These are phyloP conservation scores for Diploptera punctata DNA, from an alignment of 2,888 invertebrate genomes.

Conservation along the genomic window DNA sequence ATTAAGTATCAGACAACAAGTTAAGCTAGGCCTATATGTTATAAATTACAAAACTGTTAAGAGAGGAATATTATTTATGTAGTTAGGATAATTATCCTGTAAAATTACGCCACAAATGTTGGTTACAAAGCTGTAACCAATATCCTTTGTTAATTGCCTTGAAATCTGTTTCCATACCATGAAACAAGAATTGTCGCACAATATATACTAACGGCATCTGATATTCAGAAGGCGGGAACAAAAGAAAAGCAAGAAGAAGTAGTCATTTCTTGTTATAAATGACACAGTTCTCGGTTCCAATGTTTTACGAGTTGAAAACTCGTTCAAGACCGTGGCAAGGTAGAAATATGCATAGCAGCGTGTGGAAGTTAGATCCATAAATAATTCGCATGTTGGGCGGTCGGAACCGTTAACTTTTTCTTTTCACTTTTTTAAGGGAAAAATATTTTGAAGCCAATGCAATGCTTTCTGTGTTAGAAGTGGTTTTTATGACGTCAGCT, in stretches of 20 bases:
- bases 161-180: conserved; percentile 2
- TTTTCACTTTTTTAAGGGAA: neutral
- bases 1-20: too few species aligned
- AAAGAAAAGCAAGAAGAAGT: neutral
- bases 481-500: neutral
- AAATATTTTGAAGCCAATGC: conserved; percentile 27
- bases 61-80: too few species aligned
- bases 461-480: neutral
- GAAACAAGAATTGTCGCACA: neutral
- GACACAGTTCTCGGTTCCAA: conserved; percentile 13
- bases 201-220: conserved; percentile 18
- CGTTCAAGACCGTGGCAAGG: conserved; percentile 22
- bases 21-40: too few species aligned
- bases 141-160: neutral
- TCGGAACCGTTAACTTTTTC: conserved; percentile 4
- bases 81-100: too few species aligned
- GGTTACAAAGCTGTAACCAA: neutral
- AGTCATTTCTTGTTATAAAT: conserved; percentile 3
- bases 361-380: conserved; percentile 17
- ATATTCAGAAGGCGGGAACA: conserved; percentile 4
- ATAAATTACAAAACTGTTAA: too few species aligned
- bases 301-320: conserved; percentile 28
- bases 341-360: conserved; percentile 19
- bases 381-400: conserved; percentile 18
- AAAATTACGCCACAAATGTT: too few species aligned